These are phyloP conservation scores for Selene dorsalis DNA, from an alignment of 2,797 vertebrate genomes.

Conservation along the genomic window DNA sequence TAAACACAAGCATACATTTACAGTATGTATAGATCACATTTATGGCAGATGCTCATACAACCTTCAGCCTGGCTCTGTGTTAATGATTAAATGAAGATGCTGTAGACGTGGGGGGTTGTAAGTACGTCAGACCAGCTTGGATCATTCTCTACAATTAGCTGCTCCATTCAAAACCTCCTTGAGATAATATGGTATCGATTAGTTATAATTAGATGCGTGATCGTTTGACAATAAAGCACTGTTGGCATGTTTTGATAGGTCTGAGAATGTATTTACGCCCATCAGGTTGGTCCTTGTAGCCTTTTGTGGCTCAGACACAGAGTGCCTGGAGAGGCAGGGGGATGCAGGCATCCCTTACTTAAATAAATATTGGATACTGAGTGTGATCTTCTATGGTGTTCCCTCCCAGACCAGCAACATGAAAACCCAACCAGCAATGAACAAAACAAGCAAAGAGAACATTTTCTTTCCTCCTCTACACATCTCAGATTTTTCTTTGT, in stretches of 20 bases:
- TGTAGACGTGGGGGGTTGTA: not conserved
- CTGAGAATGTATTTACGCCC: not conserved
- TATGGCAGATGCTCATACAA: conserved; percentile 2
- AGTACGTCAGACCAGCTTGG: not conserved
- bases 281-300: not conserved
- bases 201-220: not conserved
- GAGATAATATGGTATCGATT: not conserved
- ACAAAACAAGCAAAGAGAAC: not conserved
- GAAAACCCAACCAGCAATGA: not conserved
- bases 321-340: not conserved
- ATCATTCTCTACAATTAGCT: not conserved
- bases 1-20: conserved; percentile 14
- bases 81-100: conserved; percentile 13
- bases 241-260: not conserved
- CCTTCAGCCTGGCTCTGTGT: not conserved
- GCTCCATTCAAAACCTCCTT: not conserved
- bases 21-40: conserved; percentile 13
- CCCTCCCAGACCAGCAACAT: not conserved
- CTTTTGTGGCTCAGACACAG: not conserved
- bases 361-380: not conserved
- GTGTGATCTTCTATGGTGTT: not conserved
- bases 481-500: conserved; percentile 17
- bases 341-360: too few species aligned
- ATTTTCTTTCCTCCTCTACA: not conserved
- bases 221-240: not conserved